Evolutionary conservation across 2,113 vertebrate genomes (phyloP).

Genomic region (Rhea pennata): DNA sequence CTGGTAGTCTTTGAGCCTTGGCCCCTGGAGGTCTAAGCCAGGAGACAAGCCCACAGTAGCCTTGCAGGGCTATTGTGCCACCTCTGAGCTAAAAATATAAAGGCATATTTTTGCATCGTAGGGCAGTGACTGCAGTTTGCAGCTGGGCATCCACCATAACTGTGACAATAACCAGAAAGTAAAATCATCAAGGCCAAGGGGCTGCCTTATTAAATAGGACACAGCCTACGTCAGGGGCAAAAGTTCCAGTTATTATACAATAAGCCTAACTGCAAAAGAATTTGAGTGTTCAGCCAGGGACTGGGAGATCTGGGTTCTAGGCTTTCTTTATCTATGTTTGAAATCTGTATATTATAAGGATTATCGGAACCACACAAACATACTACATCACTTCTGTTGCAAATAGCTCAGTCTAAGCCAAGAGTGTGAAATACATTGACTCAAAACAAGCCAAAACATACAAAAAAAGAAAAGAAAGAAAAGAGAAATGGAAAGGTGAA

Average conservation of each 20-base stretch:
- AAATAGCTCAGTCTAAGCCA: not conserved
- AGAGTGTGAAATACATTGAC: too few species aligned
- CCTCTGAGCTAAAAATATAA: constrained; percentile 14
- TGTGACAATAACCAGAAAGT: not conserved
- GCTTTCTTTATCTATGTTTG: not conserved
- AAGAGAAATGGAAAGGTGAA: accelerated
- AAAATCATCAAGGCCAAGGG: not conserved
- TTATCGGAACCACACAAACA: not conserved
- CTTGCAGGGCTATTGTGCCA: not conserved
- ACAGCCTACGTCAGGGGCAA: not conserved
- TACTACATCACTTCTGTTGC: not conserved
- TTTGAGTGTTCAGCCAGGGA: not conserved
- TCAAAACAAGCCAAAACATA: not conserved
- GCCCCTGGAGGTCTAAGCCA: not conserved
- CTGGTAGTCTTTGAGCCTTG: not conserved
- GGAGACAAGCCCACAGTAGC: not conserved
- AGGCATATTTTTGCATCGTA: not conserved
- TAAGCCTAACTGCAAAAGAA: not conserved
- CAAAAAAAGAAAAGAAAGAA: not conserved
- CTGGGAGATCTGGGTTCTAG: not conserved
- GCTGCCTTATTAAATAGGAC: not conserved
- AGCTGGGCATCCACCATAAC: not conserved
- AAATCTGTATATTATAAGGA: not conserved
- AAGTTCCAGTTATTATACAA: not conserved
- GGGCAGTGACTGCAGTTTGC: not conserved